These are phyloP conservation scores for cattle (Bos taurus) DNA, from an alignment of 2,113 vertebrate species.

Conservation along the genomic window ARS-UCD2.0 NC_037329.1:66464501-66465000, in stretches of 20 bases:
- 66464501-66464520: not conserved
- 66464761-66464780: not conserved
- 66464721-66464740: constrained; percentile 13
- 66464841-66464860: constrained; percentile 22
- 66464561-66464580: not conserved
- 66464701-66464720: constrained; percentile 6
- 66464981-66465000: not conserved
- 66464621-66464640: constrained; percentile 39
- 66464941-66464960: not conserved
- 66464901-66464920: not conserved
- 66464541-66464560: not conserved
- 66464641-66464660: constrained; percentile 32
- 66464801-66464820: not conserved
- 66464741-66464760: constrained; percentile 25
- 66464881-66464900: not conserved
- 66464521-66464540: not conserved
- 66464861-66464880: not conserved
- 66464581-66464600: constrained; percentile 27
- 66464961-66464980: not conserved
- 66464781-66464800: constrained; percentile 16
- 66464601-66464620: constrained; percentile 36
- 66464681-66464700: constrained; percentile 33
- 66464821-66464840: not conserved
- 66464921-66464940: not conserved
- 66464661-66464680: not conserved